Base-by-base conservation (phyloP, 2,113 vertebrate species). In the Glaucomys volans region DNA sequence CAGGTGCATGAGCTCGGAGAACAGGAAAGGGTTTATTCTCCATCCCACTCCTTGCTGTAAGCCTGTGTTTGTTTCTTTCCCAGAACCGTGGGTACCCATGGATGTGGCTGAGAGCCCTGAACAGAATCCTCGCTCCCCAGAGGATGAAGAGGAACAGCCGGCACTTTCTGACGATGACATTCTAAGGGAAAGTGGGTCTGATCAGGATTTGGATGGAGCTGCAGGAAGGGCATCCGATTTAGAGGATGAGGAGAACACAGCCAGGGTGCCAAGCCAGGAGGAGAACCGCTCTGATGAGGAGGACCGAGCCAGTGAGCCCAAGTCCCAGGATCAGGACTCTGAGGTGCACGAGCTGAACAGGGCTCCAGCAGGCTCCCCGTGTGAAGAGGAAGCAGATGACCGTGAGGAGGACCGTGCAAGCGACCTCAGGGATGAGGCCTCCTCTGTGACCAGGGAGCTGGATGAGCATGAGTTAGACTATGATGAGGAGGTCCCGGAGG, bases 381-480 rank as follows among this genome's bases (percentile, higher is more conserved):
- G 76, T 30, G 69, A 26, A 40, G 97, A 98, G 87, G 98, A 98
- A 87, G 98, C 98, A 88, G 97, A 98, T 83, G 94, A 95, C 69
- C 30, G 97, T 75, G 69, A 97, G 67, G 95, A 98, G 95, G 96
- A 99, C 32, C 50, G 18, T 62, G 95, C 97, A 2, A 99, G 99
- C 1, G 99, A 99, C 95, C 98, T 99, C 67, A 99, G 99, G 71
- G 99, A 99, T 0, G 99, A 99, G 96, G 99, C 99, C 0, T 99
- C 99, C 1, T 99, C 99, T 0, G 99, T 99, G 94, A 99, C 99
- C 9, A 98, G 99, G 44, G 99, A 99, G 81, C 98, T 99, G 77
- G 99, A 99, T 0, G 99, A 99, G 62, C 99, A 99, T 0, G 99
- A 99, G 94, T 98, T 99, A 93, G 99, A 99, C 98, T 99, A 99